These are phyloP conservation scores for Drosophila azteca DNA, from an alignment of 1,140 invertebrate species.

Conservation along the genomic window DNA sequence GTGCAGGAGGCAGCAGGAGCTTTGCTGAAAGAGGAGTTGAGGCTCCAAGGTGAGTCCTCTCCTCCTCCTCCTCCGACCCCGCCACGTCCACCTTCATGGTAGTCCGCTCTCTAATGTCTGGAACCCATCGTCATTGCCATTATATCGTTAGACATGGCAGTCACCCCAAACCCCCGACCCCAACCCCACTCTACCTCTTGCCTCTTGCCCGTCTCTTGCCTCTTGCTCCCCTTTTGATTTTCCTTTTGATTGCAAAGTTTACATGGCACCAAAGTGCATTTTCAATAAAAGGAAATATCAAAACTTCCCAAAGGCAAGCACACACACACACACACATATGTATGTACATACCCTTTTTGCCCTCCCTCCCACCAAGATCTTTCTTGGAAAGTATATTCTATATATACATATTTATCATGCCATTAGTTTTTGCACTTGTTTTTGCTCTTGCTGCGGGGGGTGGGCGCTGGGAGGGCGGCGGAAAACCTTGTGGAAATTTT, in stretches of 20 bases:
- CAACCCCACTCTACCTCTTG: conserved; percentile 1
- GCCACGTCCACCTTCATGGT: neutral
- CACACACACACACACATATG: conserved; percentile 28
- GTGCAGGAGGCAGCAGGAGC: conserved; percentile 26
- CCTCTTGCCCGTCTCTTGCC: neutral
- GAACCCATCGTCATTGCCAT: conserved; percentile 71
- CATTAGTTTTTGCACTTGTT: conserved; percentile 75
- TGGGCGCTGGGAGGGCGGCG: too few species aligned
- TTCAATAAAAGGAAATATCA: conserved; percentile 81
- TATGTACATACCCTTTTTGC: conserved; percentile 4
- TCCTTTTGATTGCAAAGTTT: conserved; percentile 80
- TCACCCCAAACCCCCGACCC: conserved; percentile 24
- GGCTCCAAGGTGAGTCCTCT: neutral
- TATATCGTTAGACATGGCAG: conserved; percentile 77
- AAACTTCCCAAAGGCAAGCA: conserved; percentile 58
- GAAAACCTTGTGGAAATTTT: conserved; percentile 62
- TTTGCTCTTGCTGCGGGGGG: conserved; percentile 23
- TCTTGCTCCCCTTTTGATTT: neutral
- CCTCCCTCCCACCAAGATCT: neutral
- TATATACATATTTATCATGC: conserved; percentile 64
- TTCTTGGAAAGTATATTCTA: conserved; percentile 20
- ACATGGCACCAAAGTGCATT: conserved; percentile 81
- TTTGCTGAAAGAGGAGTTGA: conserved; percentile 23
- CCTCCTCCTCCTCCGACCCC: too few species aligned
- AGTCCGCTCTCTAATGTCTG: conserved; percentile 66